A percentile compares a stretch with the other conserved stretches of the same genome.
These are phyloP conservation scores for Metaphire vulgaris DNA, from an alignment of 1,140 invertebrate genomes.

Conservation along the genomic window DNA sequence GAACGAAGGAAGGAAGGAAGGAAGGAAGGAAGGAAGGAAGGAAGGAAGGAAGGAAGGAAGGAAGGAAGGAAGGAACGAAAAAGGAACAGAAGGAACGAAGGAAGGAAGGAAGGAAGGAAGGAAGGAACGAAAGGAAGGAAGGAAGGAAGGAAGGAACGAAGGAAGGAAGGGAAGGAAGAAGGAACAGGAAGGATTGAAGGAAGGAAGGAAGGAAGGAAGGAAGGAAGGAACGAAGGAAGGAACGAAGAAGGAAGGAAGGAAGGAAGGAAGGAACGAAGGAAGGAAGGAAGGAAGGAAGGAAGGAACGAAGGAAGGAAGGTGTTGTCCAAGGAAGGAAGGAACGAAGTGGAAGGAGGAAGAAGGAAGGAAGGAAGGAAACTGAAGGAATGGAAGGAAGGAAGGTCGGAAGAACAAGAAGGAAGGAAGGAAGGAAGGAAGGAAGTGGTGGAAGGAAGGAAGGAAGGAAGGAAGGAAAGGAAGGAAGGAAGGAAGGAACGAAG, in stretches of 20 bases:
- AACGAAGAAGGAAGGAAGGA: background rate
- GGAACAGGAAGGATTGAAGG: background rate
- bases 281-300: background rate
- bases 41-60: conserved; percentile 1
- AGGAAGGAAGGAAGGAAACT: background rate
- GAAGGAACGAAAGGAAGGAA: background rate
- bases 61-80: background rate
- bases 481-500: background rate
- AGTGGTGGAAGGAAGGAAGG: background rate
- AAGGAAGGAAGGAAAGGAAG: background rate
- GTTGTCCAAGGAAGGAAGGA: background rate
- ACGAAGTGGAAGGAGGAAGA: background rate
- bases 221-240: background rate
- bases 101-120: background rate
- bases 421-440: background rate
- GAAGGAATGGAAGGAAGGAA: background rate
- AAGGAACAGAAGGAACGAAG: background rate
- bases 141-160: background rate
- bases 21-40: conserved; percentile 1
- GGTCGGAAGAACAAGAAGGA: background rate
- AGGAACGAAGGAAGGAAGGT: background rate
- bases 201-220: background rate
- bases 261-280: background rate
- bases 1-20: background rate
- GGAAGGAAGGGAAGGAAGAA: background rate